Base-by-base conservation (phyloP, 2,113 vertebrate species). In the Forbesichthys papilliferus region DNA sequence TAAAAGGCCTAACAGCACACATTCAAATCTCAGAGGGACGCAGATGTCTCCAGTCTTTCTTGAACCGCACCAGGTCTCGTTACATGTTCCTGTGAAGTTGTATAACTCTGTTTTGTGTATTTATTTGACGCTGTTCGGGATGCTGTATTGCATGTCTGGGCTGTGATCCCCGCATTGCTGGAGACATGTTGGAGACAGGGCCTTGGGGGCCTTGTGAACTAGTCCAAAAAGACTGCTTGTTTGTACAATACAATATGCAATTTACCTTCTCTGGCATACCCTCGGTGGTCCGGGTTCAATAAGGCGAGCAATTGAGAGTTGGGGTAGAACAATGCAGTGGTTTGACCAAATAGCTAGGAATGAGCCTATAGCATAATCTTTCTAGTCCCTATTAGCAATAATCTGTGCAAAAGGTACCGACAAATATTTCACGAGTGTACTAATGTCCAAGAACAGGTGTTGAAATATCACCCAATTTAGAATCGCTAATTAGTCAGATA, bases 1-100 rank as follows among this genome's bases (percentile, higher is more conserved):
- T 93, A 92, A 93, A 91, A 91, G 86, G 83, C 89, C 88, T 86
- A 92, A 91, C 90, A 92, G 89, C 83, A 87, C 89, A 87, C 78
- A 89, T 91, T 89, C 80, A 88, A 90, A 86, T 90, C 90, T 90
- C 87, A 6, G 75, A 87, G 88, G 89, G 85, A 87, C 83, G 11
- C 91, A 92, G 90, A 93, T 91, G 91, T 91, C 88, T 92, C 78
- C 48, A 89, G 76, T 89, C 86, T 88, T 81, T 80, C 77, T 90
- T 90, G 87, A 92, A 88, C 85, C 61, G 58, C 70, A 80, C 77
- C 61, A 52, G 81, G 77, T 86, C 87, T 90, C 75, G 77, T 88
- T 88, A 83, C 77, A 72, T 86, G 84, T 88, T 87, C 73, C 77
- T 78, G 68, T 79, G 82, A 86, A 87, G 80, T 74, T 79, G 75